These are phyloP conservation scores for Antrozous pallidus DNA, from an alignment of 2,797 vertebrate species.

Conservation along the genomic window DNA sequence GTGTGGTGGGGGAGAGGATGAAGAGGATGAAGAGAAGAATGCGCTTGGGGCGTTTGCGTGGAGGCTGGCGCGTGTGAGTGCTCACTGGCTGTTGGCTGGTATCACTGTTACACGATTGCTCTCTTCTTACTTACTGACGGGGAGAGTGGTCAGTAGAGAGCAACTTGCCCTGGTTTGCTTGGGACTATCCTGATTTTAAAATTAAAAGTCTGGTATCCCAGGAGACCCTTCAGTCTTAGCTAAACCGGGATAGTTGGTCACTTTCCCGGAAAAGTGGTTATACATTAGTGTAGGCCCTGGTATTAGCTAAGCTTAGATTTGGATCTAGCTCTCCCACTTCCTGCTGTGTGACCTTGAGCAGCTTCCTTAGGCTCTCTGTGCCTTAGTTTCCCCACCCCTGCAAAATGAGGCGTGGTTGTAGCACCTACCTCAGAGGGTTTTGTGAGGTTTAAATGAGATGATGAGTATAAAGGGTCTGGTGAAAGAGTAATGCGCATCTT, in stretches of 20 bases:
- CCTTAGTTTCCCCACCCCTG: not conserved
- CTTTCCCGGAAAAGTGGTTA: not conserved
- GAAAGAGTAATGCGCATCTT: not conserved
- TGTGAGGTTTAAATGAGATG: not conserved
- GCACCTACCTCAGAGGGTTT: not conserved
- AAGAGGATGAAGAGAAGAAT: not conserved
- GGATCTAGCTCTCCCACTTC: not conserved
- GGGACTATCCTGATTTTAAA: not conserved
- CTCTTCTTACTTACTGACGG: not conserved
- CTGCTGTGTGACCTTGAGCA: not conserved
- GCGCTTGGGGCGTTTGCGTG: accelerated
- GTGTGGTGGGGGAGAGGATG: no score
- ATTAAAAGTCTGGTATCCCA: not conserved
- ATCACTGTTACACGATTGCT: accelerated
- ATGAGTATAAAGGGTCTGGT: not conserved
- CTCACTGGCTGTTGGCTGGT: not conserved
- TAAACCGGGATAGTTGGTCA: not conserved
- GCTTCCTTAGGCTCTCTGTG: not conserved
- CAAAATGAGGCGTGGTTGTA: not conserved
- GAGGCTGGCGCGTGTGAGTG: not conserved
- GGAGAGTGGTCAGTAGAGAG: not conserved
- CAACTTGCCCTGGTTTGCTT: not conserved
- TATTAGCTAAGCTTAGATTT: not conserved
- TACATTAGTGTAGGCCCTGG: not conserved
- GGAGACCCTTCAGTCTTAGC: not conserved